phyloP scores from a whole-genome alignment of 2,888 invertebrate species.

The Ormyrus rosae region DNA sequence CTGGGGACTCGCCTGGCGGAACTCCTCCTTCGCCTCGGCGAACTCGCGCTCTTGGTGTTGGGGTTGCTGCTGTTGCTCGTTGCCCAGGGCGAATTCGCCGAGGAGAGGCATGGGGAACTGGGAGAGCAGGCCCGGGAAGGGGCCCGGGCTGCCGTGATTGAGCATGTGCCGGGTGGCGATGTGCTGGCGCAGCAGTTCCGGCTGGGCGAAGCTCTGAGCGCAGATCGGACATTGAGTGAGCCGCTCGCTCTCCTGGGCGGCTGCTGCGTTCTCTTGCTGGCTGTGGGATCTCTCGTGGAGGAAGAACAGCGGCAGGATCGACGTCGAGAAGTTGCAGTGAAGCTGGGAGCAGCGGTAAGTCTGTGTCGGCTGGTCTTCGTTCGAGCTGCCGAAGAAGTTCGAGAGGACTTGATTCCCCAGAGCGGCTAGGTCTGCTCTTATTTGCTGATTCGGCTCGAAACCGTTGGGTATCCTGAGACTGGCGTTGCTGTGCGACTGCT shows the following conservation, averaged over 20 bases:
- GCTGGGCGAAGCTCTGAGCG: conserved; percentile 78
- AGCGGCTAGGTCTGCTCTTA: conserved; percentile 58
- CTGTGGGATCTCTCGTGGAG: conserved; percentile 93
- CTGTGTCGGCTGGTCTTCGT: conserved; percentile 80
- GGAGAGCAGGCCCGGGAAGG: conserved; percentile 70
- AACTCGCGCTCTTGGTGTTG: conserved; percentile 63
- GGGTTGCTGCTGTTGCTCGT: conserved; percentile 71
- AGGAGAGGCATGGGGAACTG: conserved; percentile 69
- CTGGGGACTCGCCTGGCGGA: conserved; percentile 71
- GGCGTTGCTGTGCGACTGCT: conserved; percentile 70
- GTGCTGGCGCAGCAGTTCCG: conserved; percentile 81
- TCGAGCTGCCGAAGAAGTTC: conserved; percentile 75
- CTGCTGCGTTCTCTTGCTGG: conserved; percentile 71
- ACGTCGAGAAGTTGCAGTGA: conserved; percentile 92
- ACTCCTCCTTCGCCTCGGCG: conserved; percentile 72
- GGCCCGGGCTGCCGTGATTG: conserved; percentile 69
- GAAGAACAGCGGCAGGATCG: conserved; percentile 92
- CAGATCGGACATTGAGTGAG: conserved; percentile 79
- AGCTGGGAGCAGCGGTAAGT: conserved; percentile 93
- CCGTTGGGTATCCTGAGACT: conserved; percentile 80
- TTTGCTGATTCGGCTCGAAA: conserved; percentile 68
- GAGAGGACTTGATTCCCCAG: conserved; percentile 78
- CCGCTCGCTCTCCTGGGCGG: conserved; percentile 67
- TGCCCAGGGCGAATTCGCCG: conserved; percentile 66
- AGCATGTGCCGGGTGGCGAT: conserved; percentile 78